Evolutionary conservation across 2,888 invertebrate genomes (phyloP).

Genomic region (Aporophyla nigra): DNA sequence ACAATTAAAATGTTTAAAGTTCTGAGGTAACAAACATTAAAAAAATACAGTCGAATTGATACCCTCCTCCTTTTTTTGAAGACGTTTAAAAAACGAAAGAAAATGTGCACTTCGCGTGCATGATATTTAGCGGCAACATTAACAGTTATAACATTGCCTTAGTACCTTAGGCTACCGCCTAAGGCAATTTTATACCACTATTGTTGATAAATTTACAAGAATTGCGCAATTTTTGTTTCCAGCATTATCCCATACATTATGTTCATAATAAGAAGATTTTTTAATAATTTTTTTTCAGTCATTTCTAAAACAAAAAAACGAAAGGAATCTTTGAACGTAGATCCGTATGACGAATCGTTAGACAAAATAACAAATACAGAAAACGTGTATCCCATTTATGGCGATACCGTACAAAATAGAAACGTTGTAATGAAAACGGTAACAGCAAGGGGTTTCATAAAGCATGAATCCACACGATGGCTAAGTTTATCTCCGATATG

Average conservation of each 20-base stretch:
- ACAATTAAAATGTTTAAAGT: too few species aligned
- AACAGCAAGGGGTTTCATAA: conserved; percentile 8
- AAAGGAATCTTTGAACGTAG: conserved; percentile 4
- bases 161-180: not conserved
- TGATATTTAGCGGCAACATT: too few species aligned
- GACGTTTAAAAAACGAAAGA: too few species aligned
- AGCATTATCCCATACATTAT: not conserved
- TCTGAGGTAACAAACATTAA: too few species aligned
- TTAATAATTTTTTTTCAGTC: conserved; percentile 51
- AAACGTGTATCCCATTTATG: conserved; percentile 26
- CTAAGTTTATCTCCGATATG: conserved; percentile 77
- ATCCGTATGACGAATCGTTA: conserved; percentile 35
- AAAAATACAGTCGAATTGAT: too few species aligned
- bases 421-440: not conserved
- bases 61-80: too few species aligned
- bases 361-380: conserved; percentile 69
- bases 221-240: conserved; percentile 5
- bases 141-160: too few species aligned
- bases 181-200: too few species aligned
- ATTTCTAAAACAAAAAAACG: conserved; percentile 9
- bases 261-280: not conserved
- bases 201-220: not conserved
- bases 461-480: conserved; percentile 62
- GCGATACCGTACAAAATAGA: not conserved
- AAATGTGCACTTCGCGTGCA: too few species aligned